Evolutionary conservation across 2,888 invertebrate genomes (phyloP), one percentile per base, ranked within the genome.

Genomic region (Emesis russula): DNA sequence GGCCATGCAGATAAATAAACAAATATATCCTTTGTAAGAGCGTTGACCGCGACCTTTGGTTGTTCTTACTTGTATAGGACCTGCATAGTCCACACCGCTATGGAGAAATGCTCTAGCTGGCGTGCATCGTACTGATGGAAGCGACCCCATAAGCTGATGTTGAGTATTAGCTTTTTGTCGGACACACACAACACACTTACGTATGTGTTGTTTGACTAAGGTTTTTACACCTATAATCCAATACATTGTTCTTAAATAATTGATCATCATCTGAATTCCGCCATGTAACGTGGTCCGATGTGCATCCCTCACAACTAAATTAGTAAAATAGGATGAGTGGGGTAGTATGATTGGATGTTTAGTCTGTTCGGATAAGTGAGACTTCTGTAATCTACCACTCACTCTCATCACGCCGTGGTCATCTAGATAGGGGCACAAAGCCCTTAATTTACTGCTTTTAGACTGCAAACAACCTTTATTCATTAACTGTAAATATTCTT

Each of bases 201-300:
- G 70, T n/a, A 88, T 77, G 33, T n/a, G 63, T 33, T 79, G 79
- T 71, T 87, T 86, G 15, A 87, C 83, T 9, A 76, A 66, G 48
- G 58, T 77, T 48, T 88, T 92, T 0, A 71, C 58, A 0, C 75
- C 15, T 0, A 92, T 44, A 15, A 93, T 78, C 90, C 91, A 92
- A 58, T 90, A 94, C 11, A 68, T 87, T 1, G 76, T 48, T 33
- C 91, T 81, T 3, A 87, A 4, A 38, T 83, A 90, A 15, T 71
- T 74, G 68, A 92, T 11, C 92, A 91, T 94, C 1, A 90, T 13
- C 78, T 89, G 91, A 15, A 74, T 44, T 5, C 92, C 93, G 15
- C 94, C 94, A 76, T 95, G 94, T n/a, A 95, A 31, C 1, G 93
- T 94, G 15, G 76, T 86, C 0, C 53, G 31, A 41, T 94, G 94